A percentile compares a stretch with the other conserved stretches of the same genome.
Conservation (phyloP, 2,113 vertebrate genomes). For the Lathamus discolor region DNA sequence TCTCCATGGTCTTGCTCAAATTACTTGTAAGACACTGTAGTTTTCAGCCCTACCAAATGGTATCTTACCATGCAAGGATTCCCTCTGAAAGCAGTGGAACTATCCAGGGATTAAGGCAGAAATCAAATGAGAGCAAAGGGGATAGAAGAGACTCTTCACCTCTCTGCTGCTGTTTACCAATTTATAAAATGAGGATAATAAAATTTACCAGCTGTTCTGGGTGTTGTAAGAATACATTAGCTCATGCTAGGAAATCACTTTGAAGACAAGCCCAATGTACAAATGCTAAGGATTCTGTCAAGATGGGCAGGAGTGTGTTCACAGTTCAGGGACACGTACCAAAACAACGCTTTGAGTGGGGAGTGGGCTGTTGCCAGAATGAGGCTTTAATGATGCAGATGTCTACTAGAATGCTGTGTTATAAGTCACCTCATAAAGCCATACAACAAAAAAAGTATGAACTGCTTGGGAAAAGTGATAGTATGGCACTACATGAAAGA, state of each 20-base stretch:
- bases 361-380: background rate
- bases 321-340: background rate
- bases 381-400: background rate
- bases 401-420: background rate
- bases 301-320: background rate
- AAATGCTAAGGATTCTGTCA: background rate
- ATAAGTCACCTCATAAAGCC: background rate
- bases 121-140: background rate
- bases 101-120: background rate
- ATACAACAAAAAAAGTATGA: background rate
- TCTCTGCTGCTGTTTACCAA: background rate
- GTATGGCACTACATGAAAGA: background rate
- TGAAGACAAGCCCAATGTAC: background rate
- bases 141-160: background rate
- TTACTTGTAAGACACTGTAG: background rate
- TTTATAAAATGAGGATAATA: constrained; percentile 9
- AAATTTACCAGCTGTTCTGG: background rate
- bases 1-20: background rate
- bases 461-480: background rate
- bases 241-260: background rate
- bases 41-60: background rate
- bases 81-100: background rate
- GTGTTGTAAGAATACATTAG: constrained; percentile 3
- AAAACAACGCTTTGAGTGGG: background rate
- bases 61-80: background rate